Conservation (phyloP, 2,888 invertebrate species). For the Entomobrya multifasciata region DNA sequence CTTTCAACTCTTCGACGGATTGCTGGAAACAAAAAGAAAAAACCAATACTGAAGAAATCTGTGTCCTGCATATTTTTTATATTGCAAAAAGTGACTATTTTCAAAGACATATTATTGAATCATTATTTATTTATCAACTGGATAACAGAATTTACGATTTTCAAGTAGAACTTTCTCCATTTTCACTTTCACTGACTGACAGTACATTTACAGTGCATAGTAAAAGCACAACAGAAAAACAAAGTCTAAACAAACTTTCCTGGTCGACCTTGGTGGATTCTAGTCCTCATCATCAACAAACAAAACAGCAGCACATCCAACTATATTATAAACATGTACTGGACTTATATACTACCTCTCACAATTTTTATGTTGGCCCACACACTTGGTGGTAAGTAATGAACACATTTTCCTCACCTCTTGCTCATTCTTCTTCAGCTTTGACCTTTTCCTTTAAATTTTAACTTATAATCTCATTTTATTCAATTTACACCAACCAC, state of each 20-base stretch:
- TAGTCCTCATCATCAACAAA: slow-evolving; percentile 13
- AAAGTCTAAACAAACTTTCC: not conserved
- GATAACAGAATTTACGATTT: too few species aligned
- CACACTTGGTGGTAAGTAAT: slow-evolving; percentile 62
- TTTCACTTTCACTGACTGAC: not conserved
- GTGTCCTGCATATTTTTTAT: too few species aligned
- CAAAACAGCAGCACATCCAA: not conserved
- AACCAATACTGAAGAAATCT: not conserved
- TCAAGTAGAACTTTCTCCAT: too few species aligned
- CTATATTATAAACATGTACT: slow-evolving; percentile 43
- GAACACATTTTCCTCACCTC: too few species aligned
- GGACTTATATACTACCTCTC: slow-evolving; percentile 55
- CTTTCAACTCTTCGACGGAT: not conserved
- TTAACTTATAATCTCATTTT: too few species aligned
- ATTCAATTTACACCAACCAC: too few species aligned
- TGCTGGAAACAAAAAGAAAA: not conserved
- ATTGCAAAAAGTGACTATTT: too few species aligned
- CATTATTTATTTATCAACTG: too few species aligned
- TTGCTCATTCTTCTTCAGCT: not conserved
- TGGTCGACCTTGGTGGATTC: slow-evolving; percentile 4
- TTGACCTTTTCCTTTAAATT: not conserved
- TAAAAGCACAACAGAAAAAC: not conserved
- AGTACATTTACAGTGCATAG: not conserved
- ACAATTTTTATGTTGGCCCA: slow-evolving; percentile 63
- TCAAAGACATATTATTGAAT: too few species aligned